phyloP scores from a whole-genome alignment of 2,797 vertebrate genomes.

The Xenops minutus region DNA sequence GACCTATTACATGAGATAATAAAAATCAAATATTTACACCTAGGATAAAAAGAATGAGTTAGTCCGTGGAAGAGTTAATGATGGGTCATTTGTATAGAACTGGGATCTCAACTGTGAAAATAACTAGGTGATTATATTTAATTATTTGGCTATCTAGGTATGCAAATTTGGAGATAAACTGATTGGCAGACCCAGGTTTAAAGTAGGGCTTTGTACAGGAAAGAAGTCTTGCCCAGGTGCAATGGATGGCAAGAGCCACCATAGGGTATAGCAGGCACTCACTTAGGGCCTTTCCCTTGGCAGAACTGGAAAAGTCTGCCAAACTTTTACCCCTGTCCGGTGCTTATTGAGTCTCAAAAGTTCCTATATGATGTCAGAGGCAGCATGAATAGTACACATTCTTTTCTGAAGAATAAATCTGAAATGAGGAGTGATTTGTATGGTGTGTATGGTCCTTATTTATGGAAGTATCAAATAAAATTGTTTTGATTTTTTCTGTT shows the following conservation, averaged over 20 bases:
- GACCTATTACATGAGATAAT: neutral
- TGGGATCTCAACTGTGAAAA: neutral
- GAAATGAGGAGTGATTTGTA: neutral
- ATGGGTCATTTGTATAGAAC: neutral
- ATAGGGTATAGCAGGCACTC: neutral
- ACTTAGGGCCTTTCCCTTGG: neutral
- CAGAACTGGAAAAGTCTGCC: neutral
- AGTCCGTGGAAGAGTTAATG: neutral
- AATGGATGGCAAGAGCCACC: neutral
- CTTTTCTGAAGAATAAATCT: neutral
- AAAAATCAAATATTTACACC: neutral
- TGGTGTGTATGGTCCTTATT: neutral
- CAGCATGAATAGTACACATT: neutral
- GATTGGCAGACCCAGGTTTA: neutral
- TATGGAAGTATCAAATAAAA: neutral
- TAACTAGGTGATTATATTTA: neutral
- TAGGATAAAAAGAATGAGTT: neutral
- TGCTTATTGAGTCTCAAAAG: neutral
- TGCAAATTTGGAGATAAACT: neutral
- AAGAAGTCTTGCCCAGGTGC: neutral
- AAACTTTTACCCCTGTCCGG: neutral
- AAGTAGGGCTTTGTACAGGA: neutral
- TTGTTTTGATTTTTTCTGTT: neutral
- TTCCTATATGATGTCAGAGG: neutral
- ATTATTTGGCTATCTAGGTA: neutral